A percentile compares a stretch with the other conserved stretches of the same genome.
Evolutionary conservation across 2,888 invertebrate species (phyloP).

Genomic region (Cartodere bifasciata): DNA sequence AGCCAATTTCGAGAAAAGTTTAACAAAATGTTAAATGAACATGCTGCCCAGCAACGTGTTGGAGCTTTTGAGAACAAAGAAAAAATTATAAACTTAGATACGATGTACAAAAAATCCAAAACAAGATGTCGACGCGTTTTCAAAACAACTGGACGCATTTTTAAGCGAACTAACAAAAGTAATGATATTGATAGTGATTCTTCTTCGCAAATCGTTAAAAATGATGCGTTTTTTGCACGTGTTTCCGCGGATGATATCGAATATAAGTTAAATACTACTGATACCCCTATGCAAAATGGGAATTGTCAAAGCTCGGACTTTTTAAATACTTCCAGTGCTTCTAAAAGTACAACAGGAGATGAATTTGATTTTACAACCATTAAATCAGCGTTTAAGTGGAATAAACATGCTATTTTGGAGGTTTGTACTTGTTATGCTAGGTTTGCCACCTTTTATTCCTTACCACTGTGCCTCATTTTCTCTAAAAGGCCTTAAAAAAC

Average conservation of each 20-base stretch:
- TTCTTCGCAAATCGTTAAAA: conserved; percentile 23
- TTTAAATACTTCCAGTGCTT: too few species aligned
- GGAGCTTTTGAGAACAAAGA: conserved; percentile 30
- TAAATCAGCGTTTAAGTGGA: conserved; percentile 27
- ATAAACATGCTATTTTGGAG: conserved; percentile 21
- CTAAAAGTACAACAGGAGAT: conserved; percentile 15
- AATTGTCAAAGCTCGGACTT: too few species aligned
- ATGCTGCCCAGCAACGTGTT: conserved; percentile 30
- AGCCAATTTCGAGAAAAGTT: conserved; percentile 28
- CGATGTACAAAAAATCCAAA: conserved; percentile 32
- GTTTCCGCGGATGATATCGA: conserved; percentile 26
- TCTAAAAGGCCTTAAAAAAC: too few species aligned
- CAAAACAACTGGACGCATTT: conserved; percentile 29
- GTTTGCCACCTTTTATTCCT: too few species aligned
- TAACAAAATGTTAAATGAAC: conserved; percentile 28
- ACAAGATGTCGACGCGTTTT: conserved; percentile 31
- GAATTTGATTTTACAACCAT: conserved; percentile 27
- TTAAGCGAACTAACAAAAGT: conserved; percentile 16
- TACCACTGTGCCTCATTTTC: too few species aligned
- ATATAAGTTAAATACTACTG: conserved; percentile 23
- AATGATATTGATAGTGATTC: conserved; percentile 18
- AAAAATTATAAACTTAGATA: conserved; percentile 29
- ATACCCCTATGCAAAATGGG: conserved; percentile 11
- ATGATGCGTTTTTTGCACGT: conserved; percentile 25
- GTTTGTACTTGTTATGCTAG: too few species aligned